Base-by-base conservation (phyloP, 2,888 invertebrate species). In the Eupithecia abbreviata region DNA sequence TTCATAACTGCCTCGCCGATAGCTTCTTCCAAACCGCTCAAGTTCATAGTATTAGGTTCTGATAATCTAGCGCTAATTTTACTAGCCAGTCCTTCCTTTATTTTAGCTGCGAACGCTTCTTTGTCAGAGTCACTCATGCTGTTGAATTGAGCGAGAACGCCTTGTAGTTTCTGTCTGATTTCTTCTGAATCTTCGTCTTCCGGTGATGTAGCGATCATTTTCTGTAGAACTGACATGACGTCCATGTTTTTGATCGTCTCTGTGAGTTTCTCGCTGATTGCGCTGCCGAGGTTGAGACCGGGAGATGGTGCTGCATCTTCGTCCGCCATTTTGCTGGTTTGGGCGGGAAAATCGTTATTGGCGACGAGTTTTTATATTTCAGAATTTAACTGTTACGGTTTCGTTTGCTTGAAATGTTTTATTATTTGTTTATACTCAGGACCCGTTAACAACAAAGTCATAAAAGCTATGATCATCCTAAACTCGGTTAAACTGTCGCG, bases 181-280 rank as follows among this genome's bases (percentile, higher is more conserved):
- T 89, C 89, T 41, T 88, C 89, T 0, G 91, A 87, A 18, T 91
- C 89, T 55, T 92, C 90, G 66, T 93, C 92, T 41, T 90, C 89
- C 0, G 91, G 87, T 0, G 87, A 83, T 0, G 84, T 83, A 0
- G 89, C 88, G 0, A 92, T 88, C 85, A 93, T 90, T 74, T 91
- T 93, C 79, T 92, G 87, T 0, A 94, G 78, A 2, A 92, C 85
- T 1, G 87, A 85, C 74, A 92, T 74, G 0, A 94, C 83, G 73
- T 95, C 94, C 84, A 92, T 88, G 67, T 92, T 92, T 80, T 89
- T 83, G 2, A 95, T 87, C 2, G 91, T 88, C 15, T 93, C 91
- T 0, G 88, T 78, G 1, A 94, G 74, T 79, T 93, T 90, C 7
- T 91, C 89, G 10, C 86, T 87, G 47, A 94, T 88, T 0, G 87